A percentile compares a stretch with the other conserved stretches of the same genome.
These are phyloP conservation scores for Apogon hyalosoma DNA, from an alignment of 2,797 vertebrate genomes.

Conservation along the genomic window DNA sequence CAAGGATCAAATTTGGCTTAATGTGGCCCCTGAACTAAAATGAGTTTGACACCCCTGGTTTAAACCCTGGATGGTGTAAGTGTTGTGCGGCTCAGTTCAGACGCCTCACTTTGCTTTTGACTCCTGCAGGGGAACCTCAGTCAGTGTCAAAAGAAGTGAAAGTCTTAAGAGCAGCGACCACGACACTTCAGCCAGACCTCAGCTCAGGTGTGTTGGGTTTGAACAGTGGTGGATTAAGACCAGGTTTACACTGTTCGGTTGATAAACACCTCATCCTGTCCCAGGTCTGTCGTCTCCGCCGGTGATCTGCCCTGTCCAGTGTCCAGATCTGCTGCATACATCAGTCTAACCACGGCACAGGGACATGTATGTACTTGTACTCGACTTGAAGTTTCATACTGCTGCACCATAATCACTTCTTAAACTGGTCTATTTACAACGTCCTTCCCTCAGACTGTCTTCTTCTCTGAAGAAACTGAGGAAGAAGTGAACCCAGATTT, in stretches of 20 bases:
- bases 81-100: fast-evolving
- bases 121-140: slow-evolving; percentile 24
- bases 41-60: too few species aligned
- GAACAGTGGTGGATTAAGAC: too few species aligned
- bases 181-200: neutral
- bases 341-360: slow-evolving; percentile 86
- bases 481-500: slow-evolving; percentile 82
- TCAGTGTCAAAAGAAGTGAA: slow-evolving; percentile 47
- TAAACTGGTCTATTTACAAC: neutral
- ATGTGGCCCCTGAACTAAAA: too few species aligned
- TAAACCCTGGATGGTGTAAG: neutral
- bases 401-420: neutral
- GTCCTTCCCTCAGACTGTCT: slow-evolving; percentile 73
- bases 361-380: slow-evolving; percentile 80
- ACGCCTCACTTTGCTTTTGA: fast-evolving
- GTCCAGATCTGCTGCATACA: slow-evolving; percentile 61
- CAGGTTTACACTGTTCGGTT: neutral
- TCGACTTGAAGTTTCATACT: neutral
- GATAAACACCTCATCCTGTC: neutral
- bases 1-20: too few species aligned
- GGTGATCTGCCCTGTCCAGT: slow-evolving; percentile 65
- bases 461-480: slow-evolving; percentile 85
- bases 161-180: slow-evolving; percentile 53
- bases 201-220: slow-evolving; percentile 64
- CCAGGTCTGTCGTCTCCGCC: slow-evolving; percentile 62